These are phyloP conservation scores for Sinocyclocheilus maitianheensis DNA, from an alignment of 2,113 vertebrate genomes.

Conservation along the genomic window DNA sequence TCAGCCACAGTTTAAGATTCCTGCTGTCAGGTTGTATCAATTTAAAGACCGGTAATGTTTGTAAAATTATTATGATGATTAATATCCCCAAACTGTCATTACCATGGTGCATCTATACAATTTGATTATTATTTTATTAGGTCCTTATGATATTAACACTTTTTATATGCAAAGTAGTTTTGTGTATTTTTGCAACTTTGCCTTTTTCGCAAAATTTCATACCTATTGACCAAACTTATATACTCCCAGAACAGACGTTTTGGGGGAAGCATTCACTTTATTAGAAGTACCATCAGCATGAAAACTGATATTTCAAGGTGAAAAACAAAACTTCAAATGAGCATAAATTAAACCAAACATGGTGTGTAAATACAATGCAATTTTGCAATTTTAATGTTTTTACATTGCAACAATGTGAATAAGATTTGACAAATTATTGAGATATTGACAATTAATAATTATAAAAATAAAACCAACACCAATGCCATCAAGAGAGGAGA, in stretches of 20 bases:
- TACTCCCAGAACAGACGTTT: not conserved
- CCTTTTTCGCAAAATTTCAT: not conserved
- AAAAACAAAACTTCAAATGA: not conserved
- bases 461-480: constrained; percentile 65
- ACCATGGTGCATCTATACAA: not conserved
- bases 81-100: not conserved
- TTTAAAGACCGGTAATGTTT: not conserved
- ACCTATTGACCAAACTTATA: not conserved
- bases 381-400: not conserved
- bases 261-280: not conserved
- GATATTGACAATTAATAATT: not conserved
- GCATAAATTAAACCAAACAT: not conserved
- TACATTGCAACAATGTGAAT: not conserved
- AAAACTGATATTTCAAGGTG: not conserved
- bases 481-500: constrained; percentile 80
- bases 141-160: too few species aligned
- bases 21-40: not conserved
- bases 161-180: not conserved
- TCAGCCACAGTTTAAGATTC: not conserved
- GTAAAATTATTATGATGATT: not conserved
- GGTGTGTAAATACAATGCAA: not conserved
- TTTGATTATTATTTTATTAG: not conserved
- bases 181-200: too few species aligned
- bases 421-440: not conserved
- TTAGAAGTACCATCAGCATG: not conserved